Evolutionary conservation across 2,888 invertebrate genomes (phyloP).

Genomic region (Noctuana brunneofusca): DNA sequence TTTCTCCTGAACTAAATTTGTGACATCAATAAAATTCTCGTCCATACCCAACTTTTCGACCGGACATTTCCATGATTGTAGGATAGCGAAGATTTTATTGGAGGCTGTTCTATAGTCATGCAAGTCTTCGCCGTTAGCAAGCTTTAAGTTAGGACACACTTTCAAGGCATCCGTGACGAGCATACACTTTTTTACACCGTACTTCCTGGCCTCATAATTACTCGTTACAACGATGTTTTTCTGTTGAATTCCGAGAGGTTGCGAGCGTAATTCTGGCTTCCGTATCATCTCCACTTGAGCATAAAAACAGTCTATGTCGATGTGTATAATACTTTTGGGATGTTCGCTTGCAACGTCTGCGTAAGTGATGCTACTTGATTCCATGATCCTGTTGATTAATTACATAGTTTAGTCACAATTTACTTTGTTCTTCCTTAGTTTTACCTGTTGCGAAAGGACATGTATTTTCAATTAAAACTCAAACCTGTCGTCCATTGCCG

Average conservation of each 20-base stretch:
- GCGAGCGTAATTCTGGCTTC: slow-evolving; percentile 85
- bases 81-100: slow-evolving; percentile 87
- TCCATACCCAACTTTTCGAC: slow-evolving; percentile 93
- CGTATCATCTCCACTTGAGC: slow-evolving; percentile 92
- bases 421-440: slow-evolving; percentile 70
- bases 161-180: slow-evolving; percentile 87
- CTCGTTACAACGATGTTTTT: slow-evolving; percentile 93
- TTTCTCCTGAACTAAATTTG: slow-evolving; percentile 84
- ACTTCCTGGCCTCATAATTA: slow-evolving; percentile 90
- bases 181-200: slow-evolving; percentile 91
- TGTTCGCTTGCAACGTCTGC: slow-evolving; percentile 77
- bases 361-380: slow-evolving; percentile 71
- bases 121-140: slow-evolving; percentile 93
- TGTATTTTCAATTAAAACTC: slow-evolving; percentile 53
- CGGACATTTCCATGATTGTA: slow-evolving; percentile 87
- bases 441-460: slow-evolving; percentile 69
- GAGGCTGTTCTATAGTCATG: slow-evolving; percentile 91
- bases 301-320: slow-evolving; percentile 93
- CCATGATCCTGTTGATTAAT: slow-evolving; percentile 74
- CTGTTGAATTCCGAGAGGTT: slow-evolving; percentile 92
- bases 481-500: slow-evolving; percentile 73
- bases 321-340: slow-evolving; percentile 88
- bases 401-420: slow-evolving; percentile 63
- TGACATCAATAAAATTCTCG: slow-evolving; percentile 93
- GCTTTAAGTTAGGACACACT: slow-evolving; percentile 88